Base-by-base conservation (phyloP, 2,797 vertebrate species). In the Thripadectes ignobilis region DNA sequence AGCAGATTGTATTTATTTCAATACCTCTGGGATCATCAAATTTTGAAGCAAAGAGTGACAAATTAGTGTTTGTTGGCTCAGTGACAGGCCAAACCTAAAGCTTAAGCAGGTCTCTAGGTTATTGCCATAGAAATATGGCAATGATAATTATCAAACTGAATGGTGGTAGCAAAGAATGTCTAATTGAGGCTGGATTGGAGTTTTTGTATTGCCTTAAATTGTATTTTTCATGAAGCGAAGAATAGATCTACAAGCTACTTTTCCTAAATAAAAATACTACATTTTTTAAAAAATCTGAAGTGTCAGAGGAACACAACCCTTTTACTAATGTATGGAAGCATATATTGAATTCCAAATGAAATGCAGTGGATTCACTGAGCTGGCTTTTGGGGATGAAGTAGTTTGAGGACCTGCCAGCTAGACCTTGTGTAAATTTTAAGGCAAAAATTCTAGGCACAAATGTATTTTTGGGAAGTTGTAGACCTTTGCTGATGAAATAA, bases 281-380 rank as follows among this genome's bases (percentile, higher is more conserved):
- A 26, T 74, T 92, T 51, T 67, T 30, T 45, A 38, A 41, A 49
- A 54, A 88, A 63, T 12, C 20, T 58, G n/a, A 75, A 72, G 32
- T 14, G 34, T 66, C 32, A 26, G 38, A 54, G 55, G 38, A 74
- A 68, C 32, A 34, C 3, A 14, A 14, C 24, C 22, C 17, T 20
- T 81, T 11, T 45, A 20, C 26, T 36, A 20, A 12, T 0, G 7
- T 23, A 2, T 22, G 11, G 43, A 72, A 43, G 7, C 0, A 3
- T 14, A 18, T 3, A 0, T 17, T 32, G 38, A 30, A 43, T 82
- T 76, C 36, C 43, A 69, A 27, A 26, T 27, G 22, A 82, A 86
- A n/a, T 2, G 5, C 57, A 24, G 39, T 17, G 38, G 17, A 43
- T 46, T 51, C 51, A 24, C 21, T 0, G 3, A 36, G 38, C 43